Evolutionary conservation across 2,113 vertebrate species (phyloP).

Genomic region (Misgurnus anguillicaudatus): DNA sequence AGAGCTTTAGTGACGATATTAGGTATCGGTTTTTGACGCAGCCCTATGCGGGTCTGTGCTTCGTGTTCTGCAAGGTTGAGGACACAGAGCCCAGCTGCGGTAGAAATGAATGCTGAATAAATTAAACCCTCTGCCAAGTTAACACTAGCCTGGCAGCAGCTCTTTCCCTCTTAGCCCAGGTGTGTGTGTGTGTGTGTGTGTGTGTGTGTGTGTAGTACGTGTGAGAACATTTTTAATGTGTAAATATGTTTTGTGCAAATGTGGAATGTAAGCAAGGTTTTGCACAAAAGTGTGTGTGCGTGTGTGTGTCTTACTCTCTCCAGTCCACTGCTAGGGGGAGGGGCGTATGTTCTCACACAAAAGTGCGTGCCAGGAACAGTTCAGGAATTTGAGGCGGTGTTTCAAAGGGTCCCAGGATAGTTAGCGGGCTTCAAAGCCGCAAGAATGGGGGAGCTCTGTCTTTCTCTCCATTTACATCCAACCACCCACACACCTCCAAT

Average conservation of each 20-base stretch:
- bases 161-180: conserved; percentile 34
- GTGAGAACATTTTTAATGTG: conserved; percentile 22
- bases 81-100: conserved; percentile 48
- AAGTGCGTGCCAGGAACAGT: conserved; percentile 51
- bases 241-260: conserved; percentile 33
- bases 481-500: conserved; percentile 30
- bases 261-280: conserved; percentile 14
- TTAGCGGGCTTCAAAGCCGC: conserved; percentile 54
- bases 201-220: conserved; percentile 26
- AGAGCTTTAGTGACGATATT: not conserved
- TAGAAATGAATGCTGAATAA: conserved; percentile 53
- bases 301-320: conserved; percentile 15
- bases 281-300: conserved; percentile 23
- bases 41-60: conserved; percentile 12
- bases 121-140: conserved; percentile 45
- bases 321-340: conserved; percentile 23
- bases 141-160: conserved; percentile 49
- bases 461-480: conserved; percentile 22
- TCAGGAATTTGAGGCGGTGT: conserved; percentile 52
- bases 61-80: conserved; percentile 35
- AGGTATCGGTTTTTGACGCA: not conserved
- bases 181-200: conserved; percentile 28
- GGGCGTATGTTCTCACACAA: conserved; percentile 15
- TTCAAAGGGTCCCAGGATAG: conserved; percentile 55
- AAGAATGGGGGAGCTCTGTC: conserved; percentile 35